Base-by-base conservation (phyloP, 2,113 vertebrate species). In the Lucifuga dentata region DNA sequence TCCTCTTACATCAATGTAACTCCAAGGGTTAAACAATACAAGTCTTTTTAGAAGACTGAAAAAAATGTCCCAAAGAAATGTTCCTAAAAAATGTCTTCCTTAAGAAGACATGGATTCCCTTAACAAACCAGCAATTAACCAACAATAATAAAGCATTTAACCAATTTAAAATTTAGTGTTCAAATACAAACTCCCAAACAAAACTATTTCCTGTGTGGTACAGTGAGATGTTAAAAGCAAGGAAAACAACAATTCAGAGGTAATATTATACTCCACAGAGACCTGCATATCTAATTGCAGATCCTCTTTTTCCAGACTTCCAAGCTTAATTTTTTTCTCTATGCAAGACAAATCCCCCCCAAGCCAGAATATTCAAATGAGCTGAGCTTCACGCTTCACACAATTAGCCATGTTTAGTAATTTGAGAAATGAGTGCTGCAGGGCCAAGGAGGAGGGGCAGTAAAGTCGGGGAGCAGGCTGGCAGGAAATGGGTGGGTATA, bases 361-460 rank as follows among this genome's bases (percentile, higher is more conserved):
- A 92, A 95, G 93, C 91, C 32, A 92, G 90, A 94, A 94, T 95
- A 95, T 96, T 95, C 90, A 94, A 94, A 95, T 93, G 87, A 94
- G 91, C 57, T 89, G 91, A 93, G 94, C 94, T 94, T 93, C 93
- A 93, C 90, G 93, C 92, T 87, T 90, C 90, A 90, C 86, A 89
- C 92, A 95, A 95, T 97, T 95, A 95, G 89, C 92, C 38, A 69
- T 88, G 91, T 93, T 94, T 91, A 86, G 91, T 89, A 92, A 91
- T 90, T 88, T 76, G 82, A 78, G 73, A 86, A 86, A 91, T 80
- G 83, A 89, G 70, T 78, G 86, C 90, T 83, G 80, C 66, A 76
- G 88, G 93, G 89, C 66, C 21, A 59, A 75, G 65, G 73, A 86
- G 85, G 86, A 69, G 88, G 78, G 74, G 85, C 51, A 9, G 60